phyloP scores from a whole-genome alignment of 2,888 invertebrate genomes.

The Nycteola revayana region DNA sequence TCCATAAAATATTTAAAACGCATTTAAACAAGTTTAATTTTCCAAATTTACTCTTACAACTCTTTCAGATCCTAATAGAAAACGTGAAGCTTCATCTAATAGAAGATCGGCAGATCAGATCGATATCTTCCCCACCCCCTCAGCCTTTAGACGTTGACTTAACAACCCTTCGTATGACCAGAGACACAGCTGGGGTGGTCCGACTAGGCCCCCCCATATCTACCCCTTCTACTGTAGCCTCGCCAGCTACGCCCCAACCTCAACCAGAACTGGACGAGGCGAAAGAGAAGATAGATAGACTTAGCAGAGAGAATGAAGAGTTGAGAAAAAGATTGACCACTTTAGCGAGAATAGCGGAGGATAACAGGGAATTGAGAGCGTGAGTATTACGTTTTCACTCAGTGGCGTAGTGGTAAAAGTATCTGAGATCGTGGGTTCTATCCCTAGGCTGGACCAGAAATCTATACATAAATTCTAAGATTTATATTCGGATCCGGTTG shows the following conservation, averaged over 20 bases:
- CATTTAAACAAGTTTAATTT: no score
- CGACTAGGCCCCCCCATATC: constrained; percentile 84
- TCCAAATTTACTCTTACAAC: no score
- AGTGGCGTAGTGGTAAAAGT: no score
- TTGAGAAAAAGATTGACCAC: constrained; percentile 70
- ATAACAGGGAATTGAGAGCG: constrained; percentile 76
- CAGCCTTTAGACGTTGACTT: constrained; percentile 90
- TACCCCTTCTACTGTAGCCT: constrained; percentile 45
- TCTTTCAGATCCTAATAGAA: constrained; percentile 87
- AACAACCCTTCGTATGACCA: constrained; percentile 85
- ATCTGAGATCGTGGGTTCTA: no score
- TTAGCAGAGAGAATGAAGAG: constrained; percentile 75
- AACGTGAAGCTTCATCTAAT: constrained; percentile 88
- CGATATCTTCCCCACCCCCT: constrained; percentile 90
- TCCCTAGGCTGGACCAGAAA: no score
- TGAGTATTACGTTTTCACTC: no score
- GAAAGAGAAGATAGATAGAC: constrained; percentile 56
- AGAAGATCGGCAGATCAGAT: constrained; percentile 92
- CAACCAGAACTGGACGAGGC: constrained; percentile 72
- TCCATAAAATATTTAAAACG: no score
- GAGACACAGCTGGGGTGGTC: constrained; percentile 88
- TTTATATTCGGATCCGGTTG: no score
- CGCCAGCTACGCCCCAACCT: constrained; percentile 53
- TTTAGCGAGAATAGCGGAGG: constrained; percentile 77
- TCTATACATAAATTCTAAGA: no score